A percentile compares a stretch with the other conserved stretches of the same genome.
These are phyloP conservation scores for Lacanobia oleracea DNA, from an alignment of 2,888 invertebrate species.

Conservation along the genomic window DNA sequence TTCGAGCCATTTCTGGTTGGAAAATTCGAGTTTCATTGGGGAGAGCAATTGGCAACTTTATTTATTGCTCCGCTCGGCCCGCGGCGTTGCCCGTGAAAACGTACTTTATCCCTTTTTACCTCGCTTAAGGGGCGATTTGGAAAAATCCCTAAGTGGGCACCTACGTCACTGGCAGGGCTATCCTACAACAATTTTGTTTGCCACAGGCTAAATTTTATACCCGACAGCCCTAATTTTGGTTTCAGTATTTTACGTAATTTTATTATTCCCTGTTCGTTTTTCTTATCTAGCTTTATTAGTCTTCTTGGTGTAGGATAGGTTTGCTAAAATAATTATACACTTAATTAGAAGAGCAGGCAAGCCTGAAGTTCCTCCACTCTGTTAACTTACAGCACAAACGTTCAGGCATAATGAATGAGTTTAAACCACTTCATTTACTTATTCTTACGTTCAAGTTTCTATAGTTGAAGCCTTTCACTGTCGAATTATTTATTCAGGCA, in stretches of 20 bases:
- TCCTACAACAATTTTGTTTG: conserved; percentile 48
- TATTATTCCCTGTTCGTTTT: conserved; percentile 9
- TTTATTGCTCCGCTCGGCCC: conserved; percentile 64
- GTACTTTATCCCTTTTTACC: conserved; percentile 67
- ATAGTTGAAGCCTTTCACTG: conserved; percentile 30
- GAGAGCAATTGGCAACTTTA: conserved; percentile 66
- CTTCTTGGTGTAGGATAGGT: background rate
- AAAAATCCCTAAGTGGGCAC: conserved; percentile 64
- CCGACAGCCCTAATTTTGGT: conserved; percentile 35
- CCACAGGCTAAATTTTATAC: conserved; percentile 46
- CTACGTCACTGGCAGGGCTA: conserved; percentile 54
- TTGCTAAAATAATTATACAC: conserved; percentile 24
- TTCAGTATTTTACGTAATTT: conserved; percentile 28
- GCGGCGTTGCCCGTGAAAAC: conserved; percentile 65
- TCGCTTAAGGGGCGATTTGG: conserved; percentile 62
- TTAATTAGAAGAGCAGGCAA: conserved; percentile 31
- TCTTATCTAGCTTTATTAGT: conserved; percentile 1
- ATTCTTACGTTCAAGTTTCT: conserved; percentile 47
- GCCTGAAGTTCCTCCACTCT: conserved; percentile 22
- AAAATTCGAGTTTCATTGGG: conserved; percentile 62
- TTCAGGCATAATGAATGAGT: conserved; percentile 52
- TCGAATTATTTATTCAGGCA: conserved; percentile 39
- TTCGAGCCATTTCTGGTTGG: conserved; percentile 51
- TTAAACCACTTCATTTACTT: conserved; percentile 57
- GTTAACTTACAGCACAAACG: conserved; percentile 39